A percentile compares a stretch with the other conserved stretches of the same genome.
These are phyloP conservation scores for Willisornis vidua DNA, from an alignment of 2,113 vertebrate species.

Conservation along the genomic window DNA sequence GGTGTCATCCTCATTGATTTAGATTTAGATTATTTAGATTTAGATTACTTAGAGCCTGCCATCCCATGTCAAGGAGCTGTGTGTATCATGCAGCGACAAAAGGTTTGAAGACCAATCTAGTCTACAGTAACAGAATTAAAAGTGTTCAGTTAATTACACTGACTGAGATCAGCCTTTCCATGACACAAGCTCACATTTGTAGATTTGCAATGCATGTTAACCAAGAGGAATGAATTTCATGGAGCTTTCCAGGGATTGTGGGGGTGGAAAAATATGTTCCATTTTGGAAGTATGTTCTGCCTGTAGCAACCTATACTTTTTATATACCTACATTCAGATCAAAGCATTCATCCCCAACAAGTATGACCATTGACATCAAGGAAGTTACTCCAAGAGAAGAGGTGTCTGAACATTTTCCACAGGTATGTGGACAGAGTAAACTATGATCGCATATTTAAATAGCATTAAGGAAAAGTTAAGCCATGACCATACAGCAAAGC, in stretches of 20 bases:
- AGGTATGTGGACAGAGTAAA: background rate
- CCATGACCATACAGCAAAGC: background rate
- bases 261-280: background rate
- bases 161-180: background rate
- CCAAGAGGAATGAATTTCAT: background rate
- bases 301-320: background rate
- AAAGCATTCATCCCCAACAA: background rate
- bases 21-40: too few relatives aligned
- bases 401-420: background rate
- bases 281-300: background rate
- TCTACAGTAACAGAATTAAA: background rate
- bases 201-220: background rate
- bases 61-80: background rate
- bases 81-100: background rate
- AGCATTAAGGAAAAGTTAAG: background rate
- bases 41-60: background rate
- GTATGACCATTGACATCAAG: background rate
- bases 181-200: background rate
- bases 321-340: background rate
- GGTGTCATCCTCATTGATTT: background rate
- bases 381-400: background rate
- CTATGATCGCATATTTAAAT: background rate
- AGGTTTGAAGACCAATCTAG: background rate
- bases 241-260: background rate
- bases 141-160: background rate